phyloP scores from a whole-genome alignment of 2,113 vertebrate species.

The Salvelinus namaycush region DNA sequence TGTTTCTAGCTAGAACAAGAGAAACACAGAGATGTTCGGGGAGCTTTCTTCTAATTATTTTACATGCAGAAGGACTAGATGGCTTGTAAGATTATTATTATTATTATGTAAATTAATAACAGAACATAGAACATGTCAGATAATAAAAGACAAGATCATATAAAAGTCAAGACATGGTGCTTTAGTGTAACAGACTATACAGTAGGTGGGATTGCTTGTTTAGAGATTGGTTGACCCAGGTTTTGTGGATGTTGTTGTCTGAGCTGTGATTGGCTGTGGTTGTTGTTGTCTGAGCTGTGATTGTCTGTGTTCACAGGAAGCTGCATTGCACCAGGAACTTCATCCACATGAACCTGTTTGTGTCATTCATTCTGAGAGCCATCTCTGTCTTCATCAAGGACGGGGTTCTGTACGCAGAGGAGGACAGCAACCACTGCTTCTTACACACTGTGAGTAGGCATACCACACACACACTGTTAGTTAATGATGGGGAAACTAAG shows the following conservation, averaged over 20 bases:
- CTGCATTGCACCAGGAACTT: slow-evolving; percentile 96
- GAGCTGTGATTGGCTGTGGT: background rate
- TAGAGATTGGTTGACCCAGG: background rate
- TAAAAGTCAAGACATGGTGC: background rate
- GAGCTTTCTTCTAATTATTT: too few relatives aligned
- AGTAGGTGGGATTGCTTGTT: too few relatives aligned
- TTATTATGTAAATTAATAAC: too few relatives aligned
- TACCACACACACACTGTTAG: background rate
- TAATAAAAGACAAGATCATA: too few relatives aligned
- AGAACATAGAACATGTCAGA: too few relatives aligned
- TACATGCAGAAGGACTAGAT: too few relatives aligned
- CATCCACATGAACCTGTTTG: slow-evolving; percentile 98
- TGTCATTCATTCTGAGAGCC: slow-evolving; percentile 93
- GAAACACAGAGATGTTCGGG: background rate
- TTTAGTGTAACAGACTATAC: background rate
- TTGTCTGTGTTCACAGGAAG: slow-evolving; percentile 75
- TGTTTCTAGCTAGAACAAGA: background rate
- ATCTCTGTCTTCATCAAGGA: slow-evolving; percentile 98
- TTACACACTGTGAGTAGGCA: slow-evolving; percentile 79
- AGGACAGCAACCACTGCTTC: slow-evolving; percentile 91
- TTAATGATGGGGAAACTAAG: too few relatives aligned
- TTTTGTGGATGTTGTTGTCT: background rate
- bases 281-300: too few relatives aligned
- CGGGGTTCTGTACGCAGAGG: slow-evolving; percentile 87
- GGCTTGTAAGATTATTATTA: too few relatives aligned